These are phyloP conservation scores for Bothrops alternatus DNA, from an alignment of 2,797 vertebrate genomes.

Conservation along the genomic window DNA sequence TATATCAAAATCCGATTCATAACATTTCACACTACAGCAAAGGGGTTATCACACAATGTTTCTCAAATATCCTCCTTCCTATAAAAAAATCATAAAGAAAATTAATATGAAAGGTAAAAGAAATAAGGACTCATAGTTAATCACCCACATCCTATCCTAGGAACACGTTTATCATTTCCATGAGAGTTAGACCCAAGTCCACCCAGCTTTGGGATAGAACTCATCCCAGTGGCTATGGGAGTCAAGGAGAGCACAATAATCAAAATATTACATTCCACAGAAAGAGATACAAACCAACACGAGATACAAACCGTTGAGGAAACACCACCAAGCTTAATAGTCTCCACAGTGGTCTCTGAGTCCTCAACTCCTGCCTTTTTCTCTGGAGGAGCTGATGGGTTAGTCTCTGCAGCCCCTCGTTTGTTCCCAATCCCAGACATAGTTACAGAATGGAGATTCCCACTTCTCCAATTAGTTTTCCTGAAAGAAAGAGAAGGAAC, in stretches of 20 bases:
- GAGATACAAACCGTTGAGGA: constrained; percentile 81
- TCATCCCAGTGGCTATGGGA: neutral
- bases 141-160: neutral
- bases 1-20: neutral
- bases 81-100: neutral
- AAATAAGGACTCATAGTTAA: neutral
- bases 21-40: neutral
- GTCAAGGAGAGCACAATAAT: neutral
- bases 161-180: neutral
- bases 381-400: constrained; percentile 69
- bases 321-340: constrained; percentile 93
- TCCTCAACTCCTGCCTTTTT: constrained; percentile 76
- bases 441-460: neutral
- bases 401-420: constrained; percentile 64
- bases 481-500: constrained; percentile 23
- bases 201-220: neutral
- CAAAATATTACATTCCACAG: neutral
- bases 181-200: neutral
- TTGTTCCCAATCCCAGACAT: constrained; percentile 77
- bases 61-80: neutral
- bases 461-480: neutral
- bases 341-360: constrained; percentile 76
- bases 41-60: neutral
- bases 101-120: neutral
- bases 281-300: accelerated